Evolutionary conservation across 1,140 invertebrate genomes (phyloP), one percentile per base, ranked within the genome.

Genomic region (Bombus vancouverensis): DNA sequence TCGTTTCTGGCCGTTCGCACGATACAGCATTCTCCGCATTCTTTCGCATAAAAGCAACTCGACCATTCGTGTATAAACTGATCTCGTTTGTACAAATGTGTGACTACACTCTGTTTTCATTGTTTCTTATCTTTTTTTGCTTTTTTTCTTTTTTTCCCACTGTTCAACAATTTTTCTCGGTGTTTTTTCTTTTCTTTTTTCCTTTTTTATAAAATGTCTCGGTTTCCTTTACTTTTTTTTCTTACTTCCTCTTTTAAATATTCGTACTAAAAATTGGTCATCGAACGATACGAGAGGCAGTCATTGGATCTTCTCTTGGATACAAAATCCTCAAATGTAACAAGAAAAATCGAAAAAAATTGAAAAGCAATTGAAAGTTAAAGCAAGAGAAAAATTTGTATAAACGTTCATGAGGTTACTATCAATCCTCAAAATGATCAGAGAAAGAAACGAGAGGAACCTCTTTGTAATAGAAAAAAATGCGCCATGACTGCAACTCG

Each of bases 221-320:
- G 28, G 42, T 32, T 65, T 62, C 12, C 75, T 59, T 76, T 15
- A 13, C 28, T 57, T 32, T n/a, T 44, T 42, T 34, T 12, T 28
- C 13, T 10, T 66, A 6, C 28, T 76, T 74, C 13, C 59, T 39
- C 34, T n/a, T 59, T 76, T n/a, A 5, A 77, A 62, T 25, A 15
- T 42, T 53, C 75, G 37, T 32, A 77, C 4, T 47, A 68, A 77
- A 47, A 72, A 85, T 79, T 85, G 83, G 77, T 85, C 76, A 62
- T 85, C 76, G 34, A 77, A 80, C 53, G 66, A 70, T 65, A 80
- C 76, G 83, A 85, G 83, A 85, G 42, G 68, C 83, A 85, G 76
- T 80, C 83, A 72, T 66, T 65, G 65, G 28, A 25, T 70, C 25
- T 6, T 32, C 25, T 22, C 59, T 37, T 75, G 34, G 34, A 37